phyloP scores from a whole-genome alignment of 2,797 vertebrate genomes.

The Propithecus perrieri region DNA sequence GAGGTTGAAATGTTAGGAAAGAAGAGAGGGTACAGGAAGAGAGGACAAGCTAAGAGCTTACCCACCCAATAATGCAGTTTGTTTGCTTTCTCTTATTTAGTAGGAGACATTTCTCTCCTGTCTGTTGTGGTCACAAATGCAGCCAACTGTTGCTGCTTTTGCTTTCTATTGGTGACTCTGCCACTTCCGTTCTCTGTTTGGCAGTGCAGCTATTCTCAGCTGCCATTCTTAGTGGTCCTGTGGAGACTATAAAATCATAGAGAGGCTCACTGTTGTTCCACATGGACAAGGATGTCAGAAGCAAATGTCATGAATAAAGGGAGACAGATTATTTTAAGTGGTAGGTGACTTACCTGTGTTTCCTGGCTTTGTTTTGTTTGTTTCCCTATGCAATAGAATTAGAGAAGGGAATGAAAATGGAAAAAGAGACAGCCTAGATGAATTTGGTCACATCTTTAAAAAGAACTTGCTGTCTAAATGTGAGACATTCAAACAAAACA shows the following conservation, averaged over 20 bases:
- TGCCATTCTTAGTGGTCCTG: neutral
- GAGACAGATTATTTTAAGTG: neutral
- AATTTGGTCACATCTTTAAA: neutral
- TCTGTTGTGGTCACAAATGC: neutral
- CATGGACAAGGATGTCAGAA: neutral
- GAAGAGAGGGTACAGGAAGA: neutral
- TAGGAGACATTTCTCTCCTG: neutral
- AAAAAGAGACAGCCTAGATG: neutral
- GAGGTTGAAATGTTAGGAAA: neutral
- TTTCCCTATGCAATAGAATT: neutral
- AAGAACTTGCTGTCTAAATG: neutral
- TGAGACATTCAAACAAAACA: constrained; percentile 5
- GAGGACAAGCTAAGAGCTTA: neutral
- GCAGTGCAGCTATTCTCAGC: neutral
- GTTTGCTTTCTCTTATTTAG: neutral
- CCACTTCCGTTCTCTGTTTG: neutral
- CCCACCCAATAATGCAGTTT: too few relatives aligned
- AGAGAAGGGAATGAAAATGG: neutral
- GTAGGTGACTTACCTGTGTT: neutral
- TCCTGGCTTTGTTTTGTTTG: neutral
- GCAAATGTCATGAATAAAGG: neutral
- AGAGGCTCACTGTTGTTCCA: neutral
- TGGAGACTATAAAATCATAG: neutral
- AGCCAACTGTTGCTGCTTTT: neutral
- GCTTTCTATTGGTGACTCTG: neutral